Evolutionary conservation across 1,140 invertebrate species (phyloP).

Genomic region (Notospermus geniculatus): DNA sequence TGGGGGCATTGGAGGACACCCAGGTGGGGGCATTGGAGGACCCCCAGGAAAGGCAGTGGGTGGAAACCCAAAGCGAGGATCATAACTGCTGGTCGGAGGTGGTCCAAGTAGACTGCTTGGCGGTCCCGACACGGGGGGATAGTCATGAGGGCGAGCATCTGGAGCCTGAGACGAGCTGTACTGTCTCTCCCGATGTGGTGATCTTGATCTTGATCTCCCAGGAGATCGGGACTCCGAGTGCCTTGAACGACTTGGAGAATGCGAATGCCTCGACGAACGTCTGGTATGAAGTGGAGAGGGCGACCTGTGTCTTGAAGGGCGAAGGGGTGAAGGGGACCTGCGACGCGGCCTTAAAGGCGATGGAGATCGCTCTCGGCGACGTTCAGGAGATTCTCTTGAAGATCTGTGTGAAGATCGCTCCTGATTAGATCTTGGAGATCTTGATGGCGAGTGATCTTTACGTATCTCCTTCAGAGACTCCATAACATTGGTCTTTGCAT

Average conservation of each 20-base stretch:
- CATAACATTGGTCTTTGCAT: slow-evolving; percentile 12
- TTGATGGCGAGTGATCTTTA: slow-evolving; percentile 1
- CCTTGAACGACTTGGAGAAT: no score
- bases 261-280: background rate
- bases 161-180: background rate
- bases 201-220: no score
- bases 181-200: background rate
- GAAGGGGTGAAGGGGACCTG: background rate
- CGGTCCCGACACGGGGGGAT: background rate
- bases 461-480: slow-evolving; percentile 1
- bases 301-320: background rate
- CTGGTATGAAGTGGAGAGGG: background rate
- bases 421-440: background rate
- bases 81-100: slow-evolving; percentile 8
- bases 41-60: slow-evolving; percentile 7
- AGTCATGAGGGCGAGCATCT: background rate
- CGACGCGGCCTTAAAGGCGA: background rate
- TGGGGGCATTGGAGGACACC: slow-evolving; percentile 8
- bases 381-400: background rate
- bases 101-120: slow-evolving; percentile 1
- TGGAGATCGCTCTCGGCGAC: background rate
- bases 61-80: slow-evolving; percentile 12
- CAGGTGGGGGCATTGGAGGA: slow-evolving; percentile 10
- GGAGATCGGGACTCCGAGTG: no score
- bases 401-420: background rate